Percentiles rank a stretch among this genome's conserved stretches.
Evolutionary conservation across 2,113 vertebrate genomes (phyloP).

Genomic region (Actinemys pallida): DNA sequence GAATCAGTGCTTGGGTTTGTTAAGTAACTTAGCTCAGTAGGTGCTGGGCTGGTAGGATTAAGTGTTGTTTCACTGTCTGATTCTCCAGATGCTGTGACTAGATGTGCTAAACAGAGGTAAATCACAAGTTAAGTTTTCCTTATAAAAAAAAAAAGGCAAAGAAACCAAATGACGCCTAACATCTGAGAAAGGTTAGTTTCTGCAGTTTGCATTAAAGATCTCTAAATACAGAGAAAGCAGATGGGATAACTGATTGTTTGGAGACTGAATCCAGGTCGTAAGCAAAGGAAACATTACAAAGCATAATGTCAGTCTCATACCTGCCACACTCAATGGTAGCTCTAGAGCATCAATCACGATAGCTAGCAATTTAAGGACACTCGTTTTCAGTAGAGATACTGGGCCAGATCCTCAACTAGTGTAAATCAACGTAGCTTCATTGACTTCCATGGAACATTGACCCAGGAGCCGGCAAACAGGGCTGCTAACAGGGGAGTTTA

Average conservation of each 20-base stretch:
- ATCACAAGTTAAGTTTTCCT: neutral
- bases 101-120: constrained; percentile 23
- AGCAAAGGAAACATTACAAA: neutral
- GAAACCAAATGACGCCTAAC: neutral
- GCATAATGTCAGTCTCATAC: neutral
- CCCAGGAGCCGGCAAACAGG: too few species aligned
- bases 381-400: neutral
- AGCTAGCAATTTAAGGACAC: neutral
- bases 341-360: neutral
- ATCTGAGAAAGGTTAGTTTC: neutral
- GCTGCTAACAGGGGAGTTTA: too few species aligned
- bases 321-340: neutral
- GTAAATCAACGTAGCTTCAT: neutral
- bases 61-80: neutral
- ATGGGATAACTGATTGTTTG: neutral
- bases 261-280: constrained; percentile 11
- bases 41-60: neutral
- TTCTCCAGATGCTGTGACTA: neutral
- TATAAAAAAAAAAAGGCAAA: neutral
- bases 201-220: neutral
- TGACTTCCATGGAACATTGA: neutral
- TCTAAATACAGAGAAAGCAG: neutral
- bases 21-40: neutral
- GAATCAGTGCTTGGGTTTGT: neutral
- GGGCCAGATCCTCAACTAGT: neutral